Evolutionary conservation across 2,888 invertebrate species (phyloP).

Genomic region (Matsumyia berberina): DNA sequence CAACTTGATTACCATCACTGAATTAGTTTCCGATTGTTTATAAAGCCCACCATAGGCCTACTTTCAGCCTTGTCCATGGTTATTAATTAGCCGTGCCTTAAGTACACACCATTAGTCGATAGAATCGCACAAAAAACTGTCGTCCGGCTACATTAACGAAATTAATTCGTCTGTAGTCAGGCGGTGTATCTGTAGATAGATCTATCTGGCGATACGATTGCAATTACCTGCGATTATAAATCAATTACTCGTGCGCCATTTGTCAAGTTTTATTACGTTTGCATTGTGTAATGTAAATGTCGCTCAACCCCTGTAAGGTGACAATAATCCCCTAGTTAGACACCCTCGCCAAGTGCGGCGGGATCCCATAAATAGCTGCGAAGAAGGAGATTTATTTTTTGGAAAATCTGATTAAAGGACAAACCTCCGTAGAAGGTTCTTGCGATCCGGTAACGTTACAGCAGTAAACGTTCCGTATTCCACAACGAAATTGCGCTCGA

Average conservation of each 20-base stretch:
- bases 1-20: conserved; percentile 22
- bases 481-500: conserved; percentile 53
- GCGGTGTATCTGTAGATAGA: background rate
- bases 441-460: conserved; percentile 7
- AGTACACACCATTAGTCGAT: background rate
- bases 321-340: conserved; percentile 31
- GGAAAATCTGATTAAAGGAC: conserved; percentile 9
- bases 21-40: conserved; percentile 18
- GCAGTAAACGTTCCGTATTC: conserved; percentile 46
- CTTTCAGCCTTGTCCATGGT: conserved; percentile 40
- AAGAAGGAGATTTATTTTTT: conserved; percentile 26
- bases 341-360: background rate
- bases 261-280: conserved; percentile 37
- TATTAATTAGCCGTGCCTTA: conserved; percentile 43
- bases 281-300: conserved; percentile 13
- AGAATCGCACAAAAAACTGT: background rate
- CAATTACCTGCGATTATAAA: conserved; percentile 56
- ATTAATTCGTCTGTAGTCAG: conserved; percentile 34
- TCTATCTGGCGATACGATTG: background rate
- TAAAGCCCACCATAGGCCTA: conserved; percentile 28
- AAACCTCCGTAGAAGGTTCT: background rate
- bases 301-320: background rate
- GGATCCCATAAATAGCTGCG: background rate
- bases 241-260: conserved; percentile 43
- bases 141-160: conserved; percentile 32